These are phyloP conservation scores for Odobenus rosmarus DNA, from an alignment of 2,113 vertebrate genomes.

Conservation along the genomic window DNA sequence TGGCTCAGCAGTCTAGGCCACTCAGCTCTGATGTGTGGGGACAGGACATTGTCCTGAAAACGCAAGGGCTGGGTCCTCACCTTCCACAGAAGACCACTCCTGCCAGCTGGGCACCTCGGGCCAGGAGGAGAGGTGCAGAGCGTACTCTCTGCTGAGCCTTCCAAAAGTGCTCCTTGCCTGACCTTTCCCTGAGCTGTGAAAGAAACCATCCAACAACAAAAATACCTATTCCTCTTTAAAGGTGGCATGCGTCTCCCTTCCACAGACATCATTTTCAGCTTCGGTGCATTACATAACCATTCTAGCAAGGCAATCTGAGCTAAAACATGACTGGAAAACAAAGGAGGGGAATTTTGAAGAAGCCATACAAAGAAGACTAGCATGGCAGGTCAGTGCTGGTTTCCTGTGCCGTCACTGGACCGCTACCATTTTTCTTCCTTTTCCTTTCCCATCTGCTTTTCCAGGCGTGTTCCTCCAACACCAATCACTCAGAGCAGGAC, in stretches of 20 bases:
- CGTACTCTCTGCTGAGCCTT: no score
- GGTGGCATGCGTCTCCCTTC: no score
- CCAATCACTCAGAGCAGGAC: not conserved
- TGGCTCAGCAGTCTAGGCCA: not conserved
- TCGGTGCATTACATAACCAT: not conserved
- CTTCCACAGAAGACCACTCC: not conserved
- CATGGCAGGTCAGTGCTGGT: not conserved
- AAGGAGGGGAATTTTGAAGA: not conserved
- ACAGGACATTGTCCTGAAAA: no score
- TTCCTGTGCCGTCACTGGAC: not conserved
- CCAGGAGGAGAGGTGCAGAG: not conserved
- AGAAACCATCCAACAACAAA: not conserved
- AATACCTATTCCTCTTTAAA: not conserved
- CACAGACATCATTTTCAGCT: not conserved
- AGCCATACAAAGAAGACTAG: not conserved
- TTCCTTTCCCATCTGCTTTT: not conserved
- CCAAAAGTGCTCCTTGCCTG: not conserved
- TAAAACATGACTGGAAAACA: conserved; percentile 22
- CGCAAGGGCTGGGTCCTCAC: no score
- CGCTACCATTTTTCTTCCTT: not conserved
- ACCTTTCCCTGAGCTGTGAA: not conserved
- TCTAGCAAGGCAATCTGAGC: not conserved
- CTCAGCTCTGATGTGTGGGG: not conserved
- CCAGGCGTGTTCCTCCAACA: not conserved
- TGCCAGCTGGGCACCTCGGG: accelerated